These are phyloP conservation scores for Tiphia femorata DNA, from an alignment of 2,888 invertebrate genomes.

Conservation along the genomic window DNA sequence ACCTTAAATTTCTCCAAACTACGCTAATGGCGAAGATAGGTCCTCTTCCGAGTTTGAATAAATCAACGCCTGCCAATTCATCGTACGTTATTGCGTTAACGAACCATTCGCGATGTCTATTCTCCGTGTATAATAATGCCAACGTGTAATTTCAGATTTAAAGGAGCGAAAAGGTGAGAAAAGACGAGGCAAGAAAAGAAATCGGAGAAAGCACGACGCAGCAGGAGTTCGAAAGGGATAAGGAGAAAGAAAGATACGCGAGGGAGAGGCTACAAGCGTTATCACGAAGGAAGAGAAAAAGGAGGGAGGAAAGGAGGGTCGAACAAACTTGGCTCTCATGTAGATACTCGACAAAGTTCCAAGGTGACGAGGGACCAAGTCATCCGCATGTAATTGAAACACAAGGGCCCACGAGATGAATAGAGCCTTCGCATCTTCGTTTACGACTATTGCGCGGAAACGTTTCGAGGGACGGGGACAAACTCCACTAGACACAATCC, in stretches of 20 bases:
- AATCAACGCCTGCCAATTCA: no score
- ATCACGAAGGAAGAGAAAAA: neutral
- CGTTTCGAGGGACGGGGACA: no score
- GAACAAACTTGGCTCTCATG: constrained; percentile 5
- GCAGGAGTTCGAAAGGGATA: constrained; percentile 5
- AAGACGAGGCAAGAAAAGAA: constrained; percentile 3
- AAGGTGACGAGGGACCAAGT: constrained; percentile 26
- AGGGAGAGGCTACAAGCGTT: neutral
- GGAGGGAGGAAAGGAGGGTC: neutral
- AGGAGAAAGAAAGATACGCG: constrained; percentile 4
- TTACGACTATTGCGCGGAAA: constrained; percentile 34
- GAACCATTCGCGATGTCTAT: no score
- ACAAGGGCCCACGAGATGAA: constrained; percentile 37
- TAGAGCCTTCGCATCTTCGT: constrained; percentile 32
- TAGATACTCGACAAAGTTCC: constrained; percentile 18
- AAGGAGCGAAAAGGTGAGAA: neutral
- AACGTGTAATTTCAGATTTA: no score
- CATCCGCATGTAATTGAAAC: constrained; percentile 37
- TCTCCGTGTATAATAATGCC: no score
- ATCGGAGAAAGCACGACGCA: neutral
- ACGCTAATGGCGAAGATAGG: no score
- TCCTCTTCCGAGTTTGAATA: no score
- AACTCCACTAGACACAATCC: no score
- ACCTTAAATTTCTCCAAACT: no score
- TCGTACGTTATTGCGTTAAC: no score